Conservation (phyloP, 2,113 vertebrate species). For the Otus sunia region DNA sequence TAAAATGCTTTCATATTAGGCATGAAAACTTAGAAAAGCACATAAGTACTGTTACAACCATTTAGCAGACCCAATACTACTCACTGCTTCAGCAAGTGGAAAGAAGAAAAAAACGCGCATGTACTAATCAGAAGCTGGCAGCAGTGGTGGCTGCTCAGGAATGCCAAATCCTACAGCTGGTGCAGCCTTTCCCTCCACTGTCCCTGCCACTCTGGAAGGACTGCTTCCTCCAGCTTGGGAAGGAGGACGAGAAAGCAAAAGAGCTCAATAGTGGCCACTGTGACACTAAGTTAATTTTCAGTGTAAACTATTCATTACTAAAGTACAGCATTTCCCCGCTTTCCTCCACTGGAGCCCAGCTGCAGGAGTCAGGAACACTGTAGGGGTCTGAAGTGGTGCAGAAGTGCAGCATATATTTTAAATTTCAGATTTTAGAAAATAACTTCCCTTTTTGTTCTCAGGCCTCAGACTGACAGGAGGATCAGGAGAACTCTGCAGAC, state of each 20-base stretch:
- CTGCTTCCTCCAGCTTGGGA: not conserved
- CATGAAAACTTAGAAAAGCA: not conserved
- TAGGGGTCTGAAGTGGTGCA: not conserved
- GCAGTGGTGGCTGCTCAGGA: not conserved
- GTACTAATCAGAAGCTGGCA: not conserved
- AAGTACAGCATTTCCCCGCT: not conserved
- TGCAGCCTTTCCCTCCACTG: not conserved
- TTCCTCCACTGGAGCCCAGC: not conserved
- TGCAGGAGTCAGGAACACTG: not conserved
- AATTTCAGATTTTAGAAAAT: not conserved
- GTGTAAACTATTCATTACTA: not conserved
- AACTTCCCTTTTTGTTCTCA: not conserved
- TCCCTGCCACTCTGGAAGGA: not conserved
- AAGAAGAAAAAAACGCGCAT: rapidly evolving
- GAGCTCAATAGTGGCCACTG: not conserved
- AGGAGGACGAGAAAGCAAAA: not conserved
- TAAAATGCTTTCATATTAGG: not conserved
- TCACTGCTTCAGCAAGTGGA: not conserved
- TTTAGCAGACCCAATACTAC: not conserved
- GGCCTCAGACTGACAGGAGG: not conserved
- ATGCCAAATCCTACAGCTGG: not conserved
- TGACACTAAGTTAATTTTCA: not conserved
- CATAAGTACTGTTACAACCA: not conserved
- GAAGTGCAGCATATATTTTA: not conserved
- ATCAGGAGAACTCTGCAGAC: not conserved